Evolutionary conservation across 2,113 vertebrate genomes (phyloP), one percentile per base, ranked within the genome.

Genomic region (Notarius quadriscutis): DNA sequence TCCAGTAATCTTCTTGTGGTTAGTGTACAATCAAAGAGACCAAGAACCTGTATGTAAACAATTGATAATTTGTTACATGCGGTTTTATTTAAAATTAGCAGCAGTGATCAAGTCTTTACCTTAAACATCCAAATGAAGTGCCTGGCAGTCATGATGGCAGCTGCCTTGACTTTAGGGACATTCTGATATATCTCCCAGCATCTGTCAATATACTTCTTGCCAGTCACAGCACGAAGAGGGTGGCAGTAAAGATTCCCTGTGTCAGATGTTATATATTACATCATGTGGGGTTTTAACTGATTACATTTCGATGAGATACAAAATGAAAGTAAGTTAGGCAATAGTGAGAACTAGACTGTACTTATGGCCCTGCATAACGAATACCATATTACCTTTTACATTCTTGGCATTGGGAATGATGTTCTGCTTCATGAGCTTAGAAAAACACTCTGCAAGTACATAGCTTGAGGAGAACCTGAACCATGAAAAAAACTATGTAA

Each of bases 91-190:
- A 65, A 65, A 48, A 20, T 17, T 57, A 22, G 14, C 9, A 51
- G 27, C 25, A 20, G 10, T 34, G 62, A 18, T 48, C 17, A 57
- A 50, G 12, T 41, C 9, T n/a, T 92, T 93, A 99, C 97, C 30
- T 95, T 95, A 79, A 97, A 88, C 95, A 97, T 96, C 97, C 96
- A 97, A 88, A 99, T 91, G 87, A 99, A 96, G 22, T 97, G 92
- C 57, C 95, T 94, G 92, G 90, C 95, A 85, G 92, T 98, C 96
- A 98, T 93, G 88, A 96, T 95, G 88, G 90, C 58, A 0, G 41
- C 50, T 0, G 34, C 0, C 0, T 1, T 91, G 0, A 85, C 92
- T 62, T 78, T 92, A 86, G 94, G 94, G 86, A 95, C 91, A 12
- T 65, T 51, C 69, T 83, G 87, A 53, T 96, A 96, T 55, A 98